Evolutionary conservation across 2,888 invertebrate species (phyloP), one percentile per base, ranked within the genome.

Genomic region (Pachymerium ferrugineum): DNA sequence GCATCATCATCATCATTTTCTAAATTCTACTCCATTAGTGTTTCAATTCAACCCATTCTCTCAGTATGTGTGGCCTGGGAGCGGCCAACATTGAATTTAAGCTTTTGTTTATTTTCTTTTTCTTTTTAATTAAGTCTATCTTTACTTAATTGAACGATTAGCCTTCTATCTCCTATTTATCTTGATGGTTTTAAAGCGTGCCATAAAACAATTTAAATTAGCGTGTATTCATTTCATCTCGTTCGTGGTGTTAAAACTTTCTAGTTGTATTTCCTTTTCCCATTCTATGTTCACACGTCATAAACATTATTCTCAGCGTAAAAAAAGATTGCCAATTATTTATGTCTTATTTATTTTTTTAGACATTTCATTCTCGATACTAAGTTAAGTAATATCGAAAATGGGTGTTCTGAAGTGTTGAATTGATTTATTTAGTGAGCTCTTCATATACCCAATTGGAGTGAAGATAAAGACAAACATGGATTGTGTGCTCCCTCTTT

Each of bases 381-480:
- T n/a, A n/a, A n/a, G n/a, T 28, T 62, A 6, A 62, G 12, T 25
- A 28, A 62, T 62, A 25, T 25, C 10, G 25, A 62, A 28, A n/a
- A 62, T 28, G 62, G n/a, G n/a, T n/a, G n/a, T n/a, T n/a, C 12
- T 62, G 62, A 62, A 62, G 62, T 62, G 62, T 25, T 62, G 28
- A 62, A 19, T 62, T 62, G 62, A 62, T 28, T 62, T 62, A 28
- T 62, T 62, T 62, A 62, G 62, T 62, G 62, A 62, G 28, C 62
- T 62, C 62, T 62, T 62, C 28, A 62, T 62, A 62, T 10, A 62
- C 62, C 47, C 28, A 62, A 62, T 25, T 62, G 14, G 12, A 62
- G 62, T 62, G 62, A 25, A 62, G 62, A 62, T 62, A 62, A 62
- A 62, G 25, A 62, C 62, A 62, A 62, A 62, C 62, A 62, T 62